These are phyloP conservation scores for Onychomys leucogaster DNA, from an alignment of 2,797 vertebrate species.

Conservation along the genomic window DNA sequence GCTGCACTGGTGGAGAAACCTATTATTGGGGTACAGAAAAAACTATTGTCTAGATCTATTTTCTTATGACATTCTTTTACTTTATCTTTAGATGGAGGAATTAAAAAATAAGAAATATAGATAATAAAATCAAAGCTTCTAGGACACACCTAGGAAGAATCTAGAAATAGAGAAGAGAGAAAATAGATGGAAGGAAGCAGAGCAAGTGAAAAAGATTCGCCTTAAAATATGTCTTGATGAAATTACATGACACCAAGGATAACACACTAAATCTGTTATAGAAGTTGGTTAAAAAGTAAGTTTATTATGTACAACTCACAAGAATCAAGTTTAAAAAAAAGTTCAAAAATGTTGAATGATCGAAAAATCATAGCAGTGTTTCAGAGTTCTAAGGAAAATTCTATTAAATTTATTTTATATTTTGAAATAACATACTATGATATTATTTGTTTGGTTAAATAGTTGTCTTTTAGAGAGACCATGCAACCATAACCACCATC, in stretches of 20 bases:
- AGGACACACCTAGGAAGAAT: background rate
- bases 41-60: background rate
- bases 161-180: background rate
- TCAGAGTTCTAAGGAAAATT: slow-evolving; percentile 35
- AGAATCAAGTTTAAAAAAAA: background rate
- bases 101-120: slow-evolving; percentile 29
- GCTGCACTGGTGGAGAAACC: background rate
- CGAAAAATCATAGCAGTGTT: slow-evolving; percentile 21
- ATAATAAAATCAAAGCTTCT: slow-evolving; percentile 45
- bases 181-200: background rate
- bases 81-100: slow-evolving; percentile 24
- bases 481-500: background rate
- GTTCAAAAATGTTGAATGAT: background rate
- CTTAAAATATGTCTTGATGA: background rate
- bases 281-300: background rate
- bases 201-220: background rate
- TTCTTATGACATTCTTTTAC: slow-evolving; percentile 15
- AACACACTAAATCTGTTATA: background rate
- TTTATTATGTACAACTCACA: background rate
- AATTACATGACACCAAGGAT: background rate
- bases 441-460: background rate
- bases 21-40: background rate
- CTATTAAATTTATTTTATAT: background rate
- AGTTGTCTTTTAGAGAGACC: background rate
- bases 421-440: background rate